Percentiles rank a stretch among this genome's conserved stretches.
These are phyloP conservation scores for Urocitellus parryii DNA, from an alignment of 2,113 vertebrate species.

Conservation along the genomic window DNA sequence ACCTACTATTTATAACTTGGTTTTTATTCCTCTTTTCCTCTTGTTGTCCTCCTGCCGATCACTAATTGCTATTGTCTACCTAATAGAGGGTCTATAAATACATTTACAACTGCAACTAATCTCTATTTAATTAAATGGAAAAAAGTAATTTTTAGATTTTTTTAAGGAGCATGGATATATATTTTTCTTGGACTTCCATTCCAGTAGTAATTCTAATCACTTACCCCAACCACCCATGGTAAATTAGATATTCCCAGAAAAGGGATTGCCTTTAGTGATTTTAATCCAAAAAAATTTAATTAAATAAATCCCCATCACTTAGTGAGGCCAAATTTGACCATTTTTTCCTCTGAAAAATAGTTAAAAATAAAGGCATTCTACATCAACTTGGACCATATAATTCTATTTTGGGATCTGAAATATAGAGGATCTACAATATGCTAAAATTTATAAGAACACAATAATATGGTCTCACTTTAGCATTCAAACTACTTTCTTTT, in stretches of 20 bases:
- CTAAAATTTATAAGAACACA: constrained; percentile 30
- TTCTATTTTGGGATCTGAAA: neutral
- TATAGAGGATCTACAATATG: constrained; percentile 8
- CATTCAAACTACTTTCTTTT: neutral
- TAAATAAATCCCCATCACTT: constrained; percentile 43
- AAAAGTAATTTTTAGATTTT: constrained; percentile 13
- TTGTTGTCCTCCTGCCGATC: neutral
- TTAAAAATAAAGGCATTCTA: constrained; percentile 11
- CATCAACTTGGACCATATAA: neutral
- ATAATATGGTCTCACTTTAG: neutral
- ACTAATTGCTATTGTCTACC: neutral
- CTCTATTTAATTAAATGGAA: constrained; percentile 20
- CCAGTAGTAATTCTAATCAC: neutral
- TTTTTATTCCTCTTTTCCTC: constrained; percentile 23
- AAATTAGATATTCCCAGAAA: constrained; percentile 47
- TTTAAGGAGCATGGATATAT: constrained; percentile 6
- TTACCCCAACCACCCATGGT: neutral
- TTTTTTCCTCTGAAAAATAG: neutral
- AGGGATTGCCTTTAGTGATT: neutral
- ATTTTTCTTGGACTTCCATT: constrained; percentile 1
- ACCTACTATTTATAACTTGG: neutral
- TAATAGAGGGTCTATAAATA: neutral
- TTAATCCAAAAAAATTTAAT: neutral
- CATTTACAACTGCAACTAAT: neutral
- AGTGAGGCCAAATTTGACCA: neutral